A percentile compares a stretch with the other conserved stretches of the same genome.
phyloP scores from a whole-genome alignment of 1,140 invertebrate species.

The Zaprionus inermis region DNA sequence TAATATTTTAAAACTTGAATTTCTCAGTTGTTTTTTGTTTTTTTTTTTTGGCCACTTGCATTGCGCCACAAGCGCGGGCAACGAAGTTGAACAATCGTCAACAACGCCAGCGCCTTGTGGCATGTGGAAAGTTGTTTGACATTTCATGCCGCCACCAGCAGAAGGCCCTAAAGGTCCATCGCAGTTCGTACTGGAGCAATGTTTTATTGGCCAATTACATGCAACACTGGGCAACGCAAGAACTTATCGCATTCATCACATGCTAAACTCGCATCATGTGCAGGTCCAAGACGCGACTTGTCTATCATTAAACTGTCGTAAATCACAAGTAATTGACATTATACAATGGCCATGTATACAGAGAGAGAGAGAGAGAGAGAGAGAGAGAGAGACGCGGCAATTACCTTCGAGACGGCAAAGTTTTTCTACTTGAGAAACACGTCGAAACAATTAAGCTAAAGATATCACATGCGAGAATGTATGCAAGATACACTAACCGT shows the following conservation, averaged over 20 bases:
- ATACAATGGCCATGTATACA: slow-evolving; percentile 63
- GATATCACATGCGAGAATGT: slow-evolving; percentile 51
- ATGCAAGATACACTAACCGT: slow-evolving; percentile 11
- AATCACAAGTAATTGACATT: slow-evolving; percentile 83
- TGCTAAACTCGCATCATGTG: slow-evolving; percentile 46
- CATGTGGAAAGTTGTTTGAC: slow-evolving; percentile 66
- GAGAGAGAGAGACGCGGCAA: slow-evolving; percentile 51
- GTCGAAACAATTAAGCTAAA: slow-evolving; percentile 76
- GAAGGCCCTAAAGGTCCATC: slow-evolving; percentile 30
- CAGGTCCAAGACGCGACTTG: slow-evolving; percentile 40
- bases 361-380: slow-evolving; percentile 19
- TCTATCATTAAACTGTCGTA: slow-evolving; percentile 82
- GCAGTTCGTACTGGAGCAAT: slow-evolving; percentile 17
- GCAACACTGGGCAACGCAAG: slow-evolving; percentile 70
- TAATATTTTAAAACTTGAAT: slow-evolving; percentile 27
- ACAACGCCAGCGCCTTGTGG: background rate
- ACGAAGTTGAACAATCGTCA: slow-evolving; percentile 21
- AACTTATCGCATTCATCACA: slow-evolving; percentile 66
- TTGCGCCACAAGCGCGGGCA: slow-evolving; percentile 52
- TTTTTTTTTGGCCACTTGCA: background rate
- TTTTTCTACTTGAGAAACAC: slow-evolving; percentile 62
- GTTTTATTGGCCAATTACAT: slow-evolving; percentile 77
- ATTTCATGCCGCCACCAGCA: slow-evolving; percentile 43
- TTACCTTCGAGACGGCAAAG: slow-evolving; percentile 71
- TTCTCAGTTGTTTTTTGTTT: slow-evolving; percentile 23